phyloP scores from a whole-genome alignment of 2,797 vertebrate genomes.

The Premnoplex brunnescens region DNA sequence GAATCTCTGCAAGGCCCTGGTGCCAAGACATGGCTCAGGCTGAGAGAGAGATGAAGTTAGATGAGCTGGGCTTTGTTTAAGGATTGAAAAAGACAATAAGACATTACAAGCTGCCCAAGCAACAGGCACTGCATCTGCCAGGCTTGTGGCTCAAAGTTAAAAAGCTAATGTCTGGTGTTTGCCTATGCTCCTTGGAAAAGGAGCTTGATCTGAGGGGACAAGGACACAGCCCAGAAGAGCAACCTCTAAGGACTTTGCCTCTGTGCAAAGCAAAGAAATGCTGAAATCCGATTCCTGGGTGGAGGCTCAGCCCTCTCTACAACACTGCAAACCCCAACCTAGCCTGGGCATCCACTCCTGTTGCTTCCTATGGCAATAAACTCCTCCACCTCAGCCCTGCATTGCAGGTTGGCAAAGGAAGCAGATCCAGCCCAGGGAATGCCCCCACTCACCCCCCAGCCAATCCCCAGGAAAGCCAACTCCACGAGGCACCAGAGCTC shows the following conservation, averaged over 20 bases:
- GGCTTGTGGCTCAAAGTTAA: not conserved
- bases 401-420: not conserved
- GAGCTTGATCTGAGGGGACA: not conserved
- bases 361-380: not conserved
- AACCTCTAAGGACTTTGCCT: not conserved
- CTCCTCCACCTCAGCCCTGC: not conserved
- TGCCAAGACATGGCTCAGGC: not conserved
- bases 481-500: not conserved
- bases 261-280: not conserved
- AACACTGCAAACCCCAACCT: not conserved
- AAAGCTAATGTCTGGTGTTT: not conserved
- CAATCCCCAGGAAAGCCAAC: not conserved
- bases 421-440: not conserved
- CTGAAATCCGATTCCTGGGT: not conserved
- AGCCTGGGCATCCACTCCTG: fast-evolving
- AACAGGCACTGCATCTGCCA: not conserved
- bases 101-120: not conserved
- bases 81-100: not conserved
- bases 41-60: not conserved
- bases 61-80: not conserved
- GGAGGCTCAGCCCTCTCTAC: not conserved
- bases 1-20: not conserved
- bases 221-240: not conserved
- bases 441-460: not conserved
- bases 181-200: not conserved